Base-by-base conservation (phyloP, 1,140 invertebrate genomes). In the Dendroctonus ponderosae region DNA sequence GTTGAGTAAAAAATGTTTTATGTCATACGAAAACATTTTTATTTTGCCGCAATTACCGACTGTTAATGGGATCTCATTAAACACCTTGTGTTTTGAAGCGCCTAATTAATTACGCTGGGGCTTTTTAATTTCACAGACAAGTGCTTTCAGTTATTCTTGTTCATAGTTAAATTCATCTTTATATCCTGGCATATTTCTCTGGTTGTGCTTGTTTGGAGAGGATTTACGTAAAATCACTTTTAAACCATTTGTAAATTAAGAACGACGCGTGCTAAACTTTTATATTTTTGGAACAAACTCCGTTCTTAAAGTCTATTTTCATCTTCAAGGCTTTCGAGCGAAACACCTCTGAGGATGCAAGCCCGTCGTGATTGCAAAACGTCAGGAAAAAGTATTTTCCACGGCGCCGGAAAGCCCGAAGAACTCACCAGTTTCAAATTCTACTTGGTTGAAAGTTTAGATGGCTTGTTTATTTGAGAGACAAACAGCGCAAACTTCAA, bases 1-100 rank as follows among this genome's bases (percentile, higher is more conserved):
- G 43, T 60, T 60, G 43, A 60, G 58, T 43, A 49, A 60, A 60
- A 57, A 60, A 60, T 49, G 44, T 60, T 60, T 60, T 60, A 60
- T 60, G 58, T 44, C 58, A 60, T 60, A 60, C 58, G 44, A 60
- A 44, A 60, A 60, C 58, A 60, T 60, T 60, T 60, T 60, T 49
- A 60, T 60, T 48, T 49, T 60, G 46, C 15, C 4, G 58, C 58
- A 60, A 60, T 49, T 60, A 49, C 58, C 40, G 41, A 48, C 15
- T 60, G 44, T 46, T 50, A 49, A 60, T 48, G 44, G 43, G 9
- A 48, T 60, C 58, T 50, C 38, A 60, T 60, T 60, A 49, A 26
- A 49, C 26, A 49, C 44, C 44, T 60, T 60, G 58, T 60, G 37
- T 60, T 60, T 60, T 60, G 41, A 60, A 60, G 44, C 44, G 7